Conservation (phyloP, 2,113 vertebrate genomes). For the Setophaga petechia region DNA sequence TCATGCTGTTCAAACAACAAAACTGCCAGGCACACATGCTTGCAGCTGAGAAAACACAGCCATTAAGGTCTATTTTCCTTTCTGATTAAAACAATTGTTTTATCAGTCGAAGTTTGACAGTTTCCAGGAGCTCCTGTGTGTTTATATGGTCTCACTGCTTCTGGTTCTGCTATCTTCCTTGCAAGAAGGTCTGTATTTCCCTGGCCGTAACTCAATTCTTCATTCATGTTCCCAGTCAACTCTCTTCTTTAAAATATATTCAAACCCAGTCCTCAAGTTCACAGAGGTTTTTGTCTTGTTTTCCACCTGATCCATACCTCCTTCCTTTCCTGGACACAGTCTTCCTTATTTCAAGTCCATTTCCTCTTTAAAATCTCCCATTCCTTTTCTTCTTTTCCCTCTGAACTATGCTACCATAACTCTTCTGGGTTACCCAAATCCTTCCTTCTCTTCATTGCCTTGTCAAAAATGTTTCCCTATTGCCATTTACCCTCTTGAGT, state of each 20-base stretch:
- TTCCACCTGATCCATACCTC: background rate
- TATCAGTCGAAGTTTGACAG: background rate
- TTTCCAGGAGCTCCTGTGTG: conserved; percentile 12
- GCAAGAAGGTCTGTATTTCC: background rate
- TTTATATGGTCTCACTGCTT: background rate
- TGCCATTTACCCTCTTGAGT: background rate
- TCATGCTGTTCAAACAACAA: conserved; percentile 19
- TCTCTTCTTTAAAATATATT: background rate
- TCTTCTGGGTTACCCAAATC: background rate
- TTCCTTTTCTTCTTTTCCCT: background rate
- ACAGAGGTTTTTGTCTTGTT: background rate
- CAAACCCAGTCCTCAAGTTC: background rate
- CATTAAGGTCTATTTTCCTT: conserved; percentile 13
- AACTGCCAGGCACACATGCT: background rate
- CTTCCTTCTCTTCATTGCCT: background rate
- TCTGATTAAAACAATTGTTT: conserved; percentile 19
- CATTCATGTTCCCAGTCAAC: background rate
- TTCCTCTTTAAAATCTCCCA: background rate
- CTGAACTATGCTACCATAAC: background rate
- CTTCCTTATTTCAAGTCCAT: background rate
- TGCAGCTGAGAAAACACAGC: conserved; percentile 44
- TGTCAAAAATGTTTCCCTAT: background rate
- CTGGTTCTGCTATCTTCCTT: background rate
- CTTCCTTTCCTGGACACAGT: background rate
- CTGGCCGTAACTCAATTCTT: background rate